Conservation (phyloP, 2,888 invertebrate species). For the Entomobrya multifasciata region DNA sequence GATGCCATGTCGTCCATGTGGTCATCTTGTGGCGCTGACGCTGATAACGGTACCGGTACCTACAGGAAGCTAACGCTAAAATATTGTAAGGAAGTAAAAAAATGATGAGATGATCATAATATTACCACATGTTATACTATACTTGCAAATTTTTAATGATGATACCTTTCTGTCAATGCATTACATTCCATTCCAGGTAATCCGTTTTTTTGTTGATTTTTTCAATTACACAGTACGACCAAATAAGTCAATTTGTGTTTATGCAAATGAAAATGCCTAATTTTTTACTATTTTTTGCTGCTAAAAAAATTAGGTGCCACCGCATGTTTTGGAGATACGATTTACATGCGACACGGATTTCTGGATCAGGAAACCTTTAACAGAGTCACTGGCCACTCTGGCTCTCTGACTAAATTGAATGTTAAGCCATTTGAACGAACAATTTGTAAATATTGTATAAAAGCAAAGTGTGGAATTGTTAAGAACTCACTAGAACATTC, state of each 20-base stretch:
- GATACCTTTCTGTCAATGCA: slow-evolving; percentile 28
- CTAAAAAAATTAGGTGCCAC: neutral
- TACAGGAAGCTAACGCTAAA: neutral
- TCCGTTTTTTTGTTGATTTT: neutral
- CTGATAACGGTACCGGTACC: neutral
- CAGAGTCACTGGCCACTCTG: neutral
- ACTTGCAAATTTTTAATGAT: no score
- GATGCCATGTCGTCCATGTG: neutral
- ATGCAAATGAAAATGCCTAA: neutral
- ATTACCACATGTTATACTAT: neutral
- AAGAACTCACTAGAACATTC: neutral
- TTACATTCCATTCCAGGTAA: no score
- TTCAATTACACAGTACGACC: neutral
- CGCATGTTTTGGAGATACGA: neutral
- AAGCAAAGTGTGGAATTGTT: neutral
- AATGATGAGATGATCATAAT: slow-evolving; percentile 9
- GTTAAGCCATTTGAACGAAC: neutral
- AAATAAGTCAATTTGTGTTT: neutral
- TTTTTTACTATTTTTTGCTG: neutral
- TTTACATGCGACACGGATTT: neutral
- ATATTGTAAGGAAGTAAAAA: slow-evolving; percentile 36
- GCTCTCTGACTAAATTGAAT: no score
- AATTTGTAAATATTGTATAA: slow-evolving; percentile 25
- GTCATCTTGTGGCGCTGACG: neutral
- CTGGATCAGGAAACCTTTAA: neutral